A percentile compares a stretch with the other conserved stretches of the same genome.
phyloP scores from a whole-genome alignment of 2,888 invertebrate genomes.

The Netelia fuscicornis region DNA sequence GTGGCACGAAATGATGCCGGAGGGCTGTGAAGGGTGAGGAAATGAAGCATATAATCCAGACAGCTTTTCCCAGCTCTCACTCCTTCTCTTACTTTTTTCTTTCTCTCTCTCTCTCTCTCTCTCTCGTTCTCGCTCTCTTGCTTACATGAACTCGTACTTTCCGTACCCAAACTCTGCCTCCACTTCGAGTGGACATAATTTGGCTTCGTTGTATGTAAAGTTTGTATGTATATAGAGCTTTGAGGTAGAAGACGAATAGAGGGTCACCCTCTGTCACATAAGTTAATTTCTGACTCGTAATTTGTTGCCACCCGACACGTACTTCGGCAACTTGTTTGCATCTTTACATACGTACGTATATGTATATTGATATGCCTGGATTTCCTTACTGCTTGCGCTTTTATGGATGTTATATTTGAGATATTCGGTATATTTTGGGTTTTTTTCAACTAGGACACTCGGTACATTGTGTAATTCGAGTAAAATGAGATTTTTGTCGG shows the following conservation, averaged over 20 bases:
- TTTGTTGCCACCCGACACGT: slow-evolving; percentile 68
- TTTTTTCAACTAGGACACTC: no score
- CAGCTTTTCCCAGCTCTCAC: not conserved
- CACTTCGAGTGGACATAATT: slow-evolving; percentile 67
- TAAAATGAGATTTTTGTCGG: no score
- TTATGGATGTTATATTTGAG: no score
- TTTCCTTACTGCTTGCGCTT: no score
- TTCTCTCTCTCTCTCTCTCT: no score
- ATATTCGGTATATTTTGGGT: no score
- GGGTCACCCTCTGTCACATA: slow-evolving; percentile 44
- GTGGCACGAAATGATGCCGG: slow-evolving; percentile 29
- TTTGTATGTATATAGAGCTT: not conserved
- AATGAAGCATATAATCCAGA: slow-evolving; percentile 36
- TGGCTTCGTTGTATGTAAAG: slow-evolving; percentile 50
- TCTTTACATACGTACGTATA: slow-evolving; percentile 14
- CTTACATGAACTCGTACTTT: slow-evolving; percentile 9
- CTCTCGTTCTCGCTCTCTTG: not conserved
- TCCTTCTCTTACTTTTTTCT: not conserved
- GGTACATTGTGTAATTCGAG: no score
- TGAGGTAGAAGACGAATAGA: slow-evolving; percentile 28
- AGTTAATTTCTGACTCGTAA: slow-evolving; percentile 63
- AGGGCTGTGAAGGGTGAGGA: slow-evolving; percentile 20
- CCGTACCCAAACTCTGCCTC: slow-evolving; percentile 1
- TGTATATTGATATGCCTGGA: not conserved
- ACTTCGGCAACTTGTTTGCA: slow-evolving; percentile 55